These are phyloP conservation scores for Theocolax elegans DNA, from an alignment of 1,140 invertebrate genomes.

Conservation along the genomic window DNA sequence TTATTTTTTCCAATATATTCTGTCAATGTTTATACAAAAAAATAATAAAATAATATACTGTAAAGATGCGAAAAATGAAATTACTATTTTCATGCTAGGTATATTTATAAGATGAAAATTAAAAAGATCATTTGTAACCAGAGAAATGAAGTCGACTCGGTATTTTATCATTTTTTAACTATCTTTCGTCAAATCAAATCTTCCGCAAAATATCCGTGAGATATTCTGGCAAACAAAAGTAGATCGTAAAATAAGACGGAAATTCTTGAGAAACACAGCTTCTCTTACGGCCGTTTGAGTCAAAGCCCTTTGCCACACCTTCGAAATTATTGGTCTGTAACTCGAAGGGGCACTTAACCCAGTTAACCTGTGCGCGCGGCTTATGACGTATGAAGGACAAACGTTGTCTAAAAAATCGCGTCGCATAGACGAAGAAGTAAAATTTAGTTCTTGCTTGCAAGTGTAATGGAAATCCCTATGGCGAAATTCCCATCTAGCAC, in stretches of 20 bases:
- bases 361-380: conserved; percentile 40
- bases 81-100: no score
- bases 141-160: no score
- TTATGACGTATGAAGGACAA: conserved; percentile 15
- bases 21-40: no score
- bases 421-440: neutral
- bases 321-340: conserved; percentile 53
- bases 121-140: no score
- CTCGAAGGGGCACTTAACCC: conserved; percentile 49
- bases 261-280: conserved; percentile 35
- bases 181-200: no score
- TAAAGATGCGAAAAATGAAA: no score
- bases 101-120: no score
- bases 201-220: neutral
- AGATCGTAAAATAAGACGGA: neutral
- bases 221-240: conserved; percentile 9
- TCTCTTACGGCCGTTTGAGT: conserved; percentile 9
- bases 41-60: no score
- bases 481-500: neutral
- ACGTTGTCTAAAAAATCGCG: conserved; percentile 42
- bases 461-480: neutral
- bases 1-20: no score
- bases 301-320: conserved; percentile 43
- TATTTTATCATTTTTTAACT: no score
- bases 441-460: conserved; percentile 13